These are phyloP conservation scores for Drosophila leonis DNA, from an alignment of 2,888 invertebrate genomes.

Conservation along the genomic window DNA sequence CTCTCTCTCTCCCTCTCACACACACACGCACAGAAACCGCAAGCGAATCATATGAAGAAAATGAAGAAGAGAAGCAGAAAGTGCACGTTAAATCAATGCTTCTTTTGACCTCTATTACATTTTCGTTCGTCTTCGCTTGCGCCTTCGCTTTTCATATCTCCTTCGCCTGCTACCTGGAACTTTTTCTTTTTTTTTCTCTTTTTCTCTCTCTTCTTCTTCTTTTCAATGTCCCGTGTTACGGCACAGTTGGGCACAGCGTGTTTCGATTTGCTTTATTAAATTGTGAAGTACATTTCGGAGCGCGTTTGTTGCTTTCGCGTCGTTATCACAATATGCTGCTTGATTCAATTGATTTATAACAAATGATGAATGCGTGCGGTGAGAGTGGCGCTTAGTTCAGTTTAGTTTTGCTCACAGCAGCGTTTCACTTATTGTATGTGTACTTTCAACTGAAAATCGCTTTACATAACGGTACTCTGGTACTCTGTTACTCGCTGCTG, in stretches of 20 bases:
- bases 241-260: constrained; percentile 65
- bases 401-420: constrained; percentile 53
- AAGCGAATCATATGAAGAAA: constrained; percentile 47
- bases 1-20: constrained; percentile 35
- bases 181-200: constrained; percentile 28
- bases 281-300: constrained; percentile 18
- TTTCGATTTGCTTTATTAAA: constrained; percentile 35
- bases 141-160: constrained; percentile 41
- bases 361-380: constrained; percentile 16
- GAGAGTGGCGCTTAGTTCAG: constrained; percentile 15
- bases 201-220: constrained; percentile 23
- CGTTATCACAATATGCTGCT: constrained; percentile 55
- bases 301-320: constrained; percentile 23
- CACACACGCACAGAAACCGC: constrained; percentile 37
- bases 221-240: constrained; percentile 72
- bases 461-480: constrained; percentile 72
- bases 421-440: constrained; percentile 9
- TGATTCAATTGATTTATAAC: constrained; percentile 17
- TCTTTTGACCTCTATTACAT: constrained; percentile 83
- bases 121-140: constrained; percentile 57
- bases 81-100: constrained; percentile 80
- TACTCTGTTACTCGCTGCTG: constrained; percentile 72
- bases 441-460: constrained; percentile 71
- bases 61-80: constrained; percentile 48
- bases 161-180: constrained; percentile 40